Percentiles rank a stretch among this genome's conserved stretches.
Conservation (phyloP, 2,113 vertebrate genomes). For the Neopipo cinnamomea region DNA sequence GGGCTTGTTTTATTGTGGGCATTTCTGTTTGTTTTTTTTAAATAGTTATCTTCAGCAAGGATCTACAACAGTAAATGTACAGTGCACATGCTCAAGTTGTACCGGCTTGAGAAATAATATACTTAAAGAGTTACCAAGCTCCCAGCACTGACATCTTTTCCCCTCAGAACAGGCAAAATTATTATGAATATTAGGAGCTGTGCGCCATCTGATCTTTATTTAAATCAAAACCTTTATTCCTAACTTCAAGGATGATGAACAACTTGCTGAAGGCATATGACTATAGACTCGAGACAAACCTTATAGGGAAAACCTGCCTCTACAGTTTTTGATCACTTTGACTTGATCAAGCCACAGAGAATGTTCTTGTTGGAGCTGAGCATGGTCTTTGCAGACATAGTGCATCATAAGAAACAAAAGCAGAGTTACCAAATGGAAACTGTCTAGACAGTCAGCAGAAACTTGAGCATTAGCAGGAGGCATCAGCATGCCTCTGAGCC, state of each 20-base stretch:
- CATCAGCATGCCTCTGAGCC: constrained; percentile 27
- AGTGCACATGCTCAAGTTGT: background rate
- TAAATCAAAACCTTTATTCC: background rate
- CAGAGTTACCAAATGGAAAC: background rate
- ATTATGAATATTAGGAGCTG: background rate
- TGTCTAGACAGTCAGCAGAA: constrained; percentile 48
- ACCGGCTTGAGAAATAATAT: background rate
- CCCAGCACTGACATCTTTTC: background rate
- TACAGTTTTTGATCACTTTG: constrained; percentile 18
- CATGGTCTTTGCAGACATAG: background rate
- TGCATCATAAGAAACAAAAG: background rate
- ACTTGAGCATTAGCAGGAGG: constrained; percentile 22
- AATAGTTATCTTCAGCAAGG: background rate
- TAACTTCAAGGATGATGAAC: background rate
- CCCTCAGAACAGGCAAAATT: background rate
- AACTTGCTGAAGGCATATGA: background rate
- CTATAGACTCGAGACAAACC: background rate
- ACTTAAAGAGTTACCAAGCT: background rate
- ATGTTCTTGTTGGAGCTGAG: background rate
- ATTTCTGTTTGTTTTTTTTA: background rate
- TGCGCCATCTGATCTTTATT: background rate
- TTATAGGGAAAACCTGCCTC: constrained; percentile 6
- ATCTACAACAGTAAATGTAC: background rate
- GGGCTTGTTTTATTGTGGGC: background rate
- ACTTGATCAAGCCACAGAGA: constrained; percentile 13